A percentile compares a stretch with the other conserved stretches of the same genome.
phyloP scores from a whole-genome alignment of 1,140 invertebrate genomes.

The Lethrus apterus region DNA sequence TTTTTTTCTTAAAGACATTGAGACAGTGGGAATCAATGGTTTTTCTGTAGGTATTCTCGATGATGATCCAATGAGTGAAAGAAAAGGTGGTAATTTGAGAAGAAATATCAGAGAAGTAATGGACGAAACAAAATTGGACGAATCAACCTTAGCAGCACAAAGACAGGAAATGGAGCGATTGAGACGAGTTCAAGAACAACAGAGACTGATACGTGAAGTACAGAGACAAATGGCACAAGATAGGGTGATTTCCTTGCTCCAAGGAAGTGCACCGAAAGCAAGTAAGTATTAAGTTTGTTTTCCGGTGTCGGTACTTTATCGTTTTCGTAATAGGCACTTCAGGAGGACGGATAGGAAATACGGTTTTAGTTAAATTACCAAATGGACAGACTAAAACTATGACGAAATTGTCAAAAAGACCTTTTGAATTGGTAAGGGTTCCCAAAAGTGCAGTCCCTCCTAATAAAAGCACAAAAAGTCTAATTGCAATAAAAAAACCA shows the following conservation, averaged over 20 bases:
- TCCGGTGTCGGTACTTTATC: neutral
- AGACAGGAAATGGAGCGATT: slow-evolving; percentile 85
- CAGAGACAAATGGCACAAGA: slow-evolving; percentile 64
- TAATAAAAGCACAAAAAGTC: slow-evolving; percentile 17
- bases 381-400: slow-evolving; percentile 49
- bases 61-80: slow-evolving; percentile 27
- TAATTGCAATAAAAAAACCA: slow-evolving; percentile 22
- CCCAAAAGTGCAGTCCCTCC: slow-evolving; percentile 28
- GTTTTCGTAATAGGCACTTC: slow-evolving; percentile 22
- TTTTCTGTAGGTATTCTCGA: slow-evolving; percentile 22
- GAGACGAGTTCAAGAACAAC: slow-evolving; percentile 74
- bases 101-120: slow-evolving; percentile 87
- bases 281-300: slow-evolving; percentile 19
- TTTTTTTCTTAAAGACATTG: slow-evolving; percentile 14
- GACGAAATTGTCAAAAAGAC: slow-evolving; percentile 36
- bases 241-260: slow-evolving; percentile 59
- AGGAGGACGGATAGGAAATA: slow-evolving; percentile 41
- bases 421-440: slow-evolving; percentile 41
- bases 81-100: slow-evolving; percentile 59
- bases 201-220: slow-evolving; percentile 69
- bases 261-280: slow-evolving; percentile 48
- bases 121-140: slow-evolving; percentile 85
- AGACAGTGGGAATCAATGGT: too few relatives aligned
- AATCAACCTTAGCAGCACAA: slow-evolving; percentile 85
- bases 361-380: slow-evolving; percentile 56